Evolutionary conservation across 2,888 invertebrate species (phyloP), one percentile per base, ranked within the genome.

Genomic region (Mesorhabditis belari): DNA sequence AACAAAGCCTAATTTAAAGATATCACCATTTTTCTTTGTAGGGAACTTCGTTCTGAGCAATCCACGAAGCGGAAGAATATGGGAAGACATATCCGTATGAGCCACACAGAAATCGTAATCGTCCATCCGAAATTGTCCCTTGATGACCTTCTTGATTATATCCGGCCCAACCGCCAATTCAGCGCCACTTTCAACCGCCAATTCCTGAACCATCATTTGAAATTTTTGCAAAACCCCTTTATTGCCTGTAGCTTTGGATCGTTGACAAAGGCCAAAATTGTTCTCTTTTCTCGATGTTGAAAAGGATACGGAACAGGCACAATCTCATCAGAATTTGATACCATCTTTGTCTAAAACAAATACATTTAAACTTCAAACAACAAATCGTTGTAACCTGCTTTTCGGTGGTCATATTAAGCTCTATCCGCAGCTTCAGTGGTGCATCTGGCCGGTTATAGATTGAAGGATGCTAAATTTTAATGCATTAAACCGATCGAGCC

Each of bases 371-470:
- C 19, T 9, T n/a, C n/a, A 17, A 17, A 51, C 17, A 51, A 51
- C 9, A 51, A 51, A 51, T 17, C 21, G 51, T 21, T 9, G 19
- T 65, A 76, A 87, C 87, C 84, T 87, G 86, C 80, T 87, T 88
- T 65, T 85, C 86, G 58, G 87, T 87, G 69, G 85, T 85, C 89
- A 92, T 89, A 80, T 92, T 88, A 3, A 92, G 81, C 81, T 92
- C 91, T 61, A 92, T 84, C 44, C 86, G 83, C 3, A 89, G 87
- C 68, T 85, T 85, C 0, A 93, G 81, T 17, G 87, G 83, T 0
- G 90, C 88, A 81, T 88, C 85, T 0, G 90, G 89, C 44, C 85
- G 83, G 82, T 92, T 89, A 76, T 87, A 89, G 84, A 92, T 88
- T 1, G 88, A 87, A 0, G 91, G 89, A 81, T 90, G 88, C 81